Base-by-base conservation (phyloP, 2,888 invertebrate genomes). In the Acheta domesticus region DNA sequence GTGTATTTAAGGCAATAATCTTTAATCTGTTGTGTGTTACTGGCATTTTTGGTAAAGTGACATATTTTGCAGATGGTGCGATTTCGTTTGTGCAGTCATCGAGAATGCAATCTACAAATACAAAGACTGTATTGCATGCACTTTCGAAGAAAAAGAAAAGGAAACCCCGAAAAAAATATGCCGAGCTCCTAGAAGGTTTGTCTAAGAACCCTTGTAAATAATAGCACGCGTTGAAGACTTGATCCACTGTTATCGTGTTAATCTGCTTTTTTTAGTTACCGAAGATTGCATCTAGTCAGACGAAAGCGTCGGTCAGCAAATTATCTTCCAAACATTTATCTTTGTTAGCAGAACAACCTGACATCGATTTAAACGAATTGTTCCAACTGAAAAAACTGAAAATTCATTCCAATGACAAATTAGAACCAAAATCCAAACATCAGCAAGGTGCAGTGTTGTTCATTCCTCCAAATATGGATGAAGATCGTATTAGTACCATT, bases 121-220 rank as follows among this genome's bases (percentile, higher is more conserved):
- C 82, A 48, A 83, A 83, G 79, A 80, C 82, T 48, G 83, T 84
- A 50, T n/a, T 83, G 77, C 77, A 84, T 83, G 87, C 79, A 81
- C 86, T 14, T 86, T n/a, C 78, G 23, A 82, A 87, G 79, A 89
- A 89, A 84, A 90, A 89, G 83, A 86, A 86, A 80, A 87, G 88
- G 82, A 89, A 88, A 84, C 86, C 86, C 80, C 86, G 84, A 78
- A 89, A 90, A n/a, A 91, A 91, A 84, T 93, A 91, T 87, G 90
- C 91, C 14, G 93, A 93, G 85, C 86, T 93, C 12, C 86, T 93
- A 82, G 91, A 93, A 89, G 92, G 93, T 93, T 62, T 83, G 85
- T 83, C 78, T 77, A 62, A 49, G 36, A 21, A 23, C 14, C 19
- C 36, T 36, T 36, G 36, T 36, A 36, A 36, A 8, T 36, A 36